Evolutionary conservation across 2,888 invertebrate genomes (phyloP).

Genomic region (Dicranocentrus wangi): DNA sequence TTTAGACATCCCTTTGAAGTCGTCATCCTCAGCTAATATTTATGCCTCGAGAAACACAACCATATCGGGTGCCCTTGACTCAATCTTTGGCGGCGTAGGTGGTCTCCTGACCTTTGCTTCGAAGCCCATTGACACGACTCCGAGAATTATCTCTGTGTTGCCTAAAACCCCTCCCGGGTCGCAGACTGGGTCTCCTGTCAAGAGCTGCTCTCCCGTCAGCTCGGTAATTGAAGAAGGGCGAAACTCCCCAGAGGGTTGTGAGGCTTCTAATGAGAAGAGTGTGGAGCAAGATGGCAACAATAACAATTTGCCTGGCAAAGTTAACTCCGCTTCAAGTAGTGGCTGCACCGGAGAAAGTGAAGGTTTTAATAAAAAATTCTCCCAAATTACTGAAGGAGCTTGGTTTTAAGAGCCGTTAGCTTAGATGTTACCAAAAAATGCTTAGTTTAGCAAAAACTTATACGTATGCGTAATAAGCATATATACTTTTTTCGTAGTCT

Average conservation of each 20-base stretch:
- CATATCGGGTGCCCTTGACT: constrained; percentile 62
- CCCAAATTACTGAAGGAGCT: constrained; percentile 69
- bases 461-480: background rate
- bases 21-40: constrained; percentile 39
- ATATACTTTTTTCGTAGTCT: too few relatives aligned
- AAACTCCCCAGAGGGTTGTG: constrained; percentile 72
- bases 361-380: constrained; percentile 65
- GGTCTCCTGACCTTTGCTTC: constrained; percentile 54
- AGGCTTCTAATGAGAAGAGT: constrained; percentile 69
- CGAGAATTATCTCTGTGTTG: constrained; percentile 71
- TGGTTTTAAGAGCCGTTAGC: constrained; percentile 63
- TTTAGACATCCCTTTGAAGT: constrained; percentile 63
- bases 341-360: constrained; percentile 47
- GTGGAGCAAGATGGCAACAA: constrained; percentile 62
- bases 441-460: background rate
- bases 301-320: constrained; percentile 62
- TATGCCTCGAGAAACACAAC: constrained; percentile 43
- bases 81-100: constrained; percentile 59
- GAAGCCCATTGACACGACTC: constrained; percentile 68
- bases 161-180: constrained; percentile 69
- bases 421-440: constrained; percentile 50
- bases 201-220: constrained; percentile 70
- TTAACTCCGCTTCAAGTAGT: constrained; percentile 28
- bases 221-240: constrained; percentile 70
- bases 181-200: constrained; percentile 67